Base-by-base conservation (phyloP, 2,888 invertebrate genomes). In the Taphrorychus bicolor region DNA sequence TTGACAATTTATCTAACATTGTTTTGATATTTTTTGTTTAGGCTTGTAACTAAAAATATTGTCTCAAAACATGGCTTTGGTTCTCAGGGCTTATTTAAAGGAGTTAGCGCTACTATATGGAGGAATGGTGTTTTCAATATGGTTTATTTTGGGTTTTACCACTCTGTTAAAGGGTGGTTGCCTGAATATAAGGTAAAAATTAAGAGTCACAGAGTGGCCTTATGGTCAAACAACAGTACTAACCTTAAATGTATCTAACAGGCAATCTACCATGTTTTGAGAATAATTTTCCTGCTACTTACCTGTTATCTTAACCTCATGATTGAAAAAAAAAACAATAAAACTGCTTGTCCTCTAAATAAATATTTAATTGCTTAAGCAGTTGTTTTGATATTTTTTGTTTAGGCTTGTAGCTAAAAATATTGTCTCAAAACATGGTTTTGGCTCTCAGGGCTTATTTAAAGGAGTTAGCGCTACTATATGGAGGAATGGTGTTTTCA, bases 71-170 rank as follows among this genome's bases (percentile, higher is more conserved):
- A 89, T 76, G 97, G 97, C 0, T 84, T 95, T 17, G 95, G 96
- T 0, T 85, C 87, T 0, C 85, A 84, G 70, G 97, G 96, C 0
- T 84, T 97, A 0, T 93, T 94, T 78, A 94, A 93, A 81, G 97
- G 97, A 1, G 81, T 97, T 0, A 91, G 93, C 0, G 93, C 97
- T 0, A 97, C 97, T 0, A 88, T 97, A 76, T 90, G 91, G 5
- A 87, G 97, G 73, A 95, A 97, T 84, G 95, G 94, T 0, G 85
- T 93, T 3, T 97, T 96, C 81, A 98, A 97, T 81, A 93, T 92
- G 89, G 87, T 96, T 54, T 98, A 97, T 82, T 97, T 98, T 80
- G 95, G 97, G 32, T 94, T 97, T 80, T 97, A 97, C 81, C 95
- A 97, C 83, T 94, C 94, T 72, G 90, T 95, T 0, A 96, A 94